Conservation (phyloP, 2,113 vertebrate genomes). For the Struthio camelus region DNA sequence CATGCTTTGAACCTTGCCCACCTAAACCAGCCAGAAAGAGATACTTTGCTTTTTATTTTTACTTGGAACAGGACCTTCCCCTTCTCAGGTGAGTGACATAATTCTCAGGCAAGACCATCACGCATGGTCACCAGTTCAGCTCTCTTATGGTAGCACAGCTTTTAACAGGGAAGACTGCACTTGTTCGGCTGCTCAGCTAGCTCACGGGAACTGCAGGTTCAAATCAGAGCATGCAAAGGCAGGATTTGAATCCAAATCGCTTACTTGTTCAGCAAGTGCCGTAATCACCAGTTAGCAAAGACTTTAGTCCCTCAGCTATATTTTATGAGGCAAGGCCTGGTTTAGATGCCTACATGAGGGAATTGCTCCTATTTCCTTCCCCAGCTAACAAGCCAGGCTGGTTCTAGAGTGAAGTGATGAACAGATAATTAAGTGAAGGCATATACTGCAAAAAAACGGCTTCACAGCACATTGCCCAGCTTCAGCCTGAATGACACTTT, state of each 20-base stretch:
- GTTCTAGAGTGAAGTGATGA: background rate
- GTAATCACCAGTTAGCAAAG: background rate
- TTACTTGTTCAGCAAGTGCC: background rate
- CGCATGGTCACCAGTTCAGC: background rate
- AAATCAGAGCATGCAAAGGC: background rate
- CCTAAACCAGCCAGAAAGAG: background rate
- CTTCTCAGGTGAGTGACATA: rapidly evolving
- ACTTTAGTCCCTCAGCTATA: background rate
- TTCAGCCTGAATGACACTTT: background rate
- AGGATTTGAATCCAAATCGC: background rate
- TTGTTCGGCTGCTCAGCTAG: background rate
- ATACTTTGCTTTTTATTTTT: background rate
- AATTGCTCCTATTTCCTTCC: background rate
- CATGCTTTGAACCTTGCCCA: background rate
- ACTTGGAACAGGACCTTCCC: background rate
- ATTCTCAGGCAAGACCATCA: background rate
- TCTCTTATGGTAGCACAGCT: background rate
- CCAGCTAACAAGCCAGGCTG: background rate
- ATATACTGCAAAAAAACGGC: background rate
- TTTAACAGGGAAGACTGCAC: background rate
- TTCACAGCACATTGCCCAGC: background rate
- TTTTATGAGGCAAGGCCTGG: background rate
- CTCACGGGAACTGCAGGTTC: background rate
- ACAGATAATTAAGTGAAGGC: background rate
- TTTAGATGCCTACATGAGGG: background rate